Base-by-base conservation (phyloP, 2,113 vertebrate species). In the Mystacornis crossleyi region DNA sequence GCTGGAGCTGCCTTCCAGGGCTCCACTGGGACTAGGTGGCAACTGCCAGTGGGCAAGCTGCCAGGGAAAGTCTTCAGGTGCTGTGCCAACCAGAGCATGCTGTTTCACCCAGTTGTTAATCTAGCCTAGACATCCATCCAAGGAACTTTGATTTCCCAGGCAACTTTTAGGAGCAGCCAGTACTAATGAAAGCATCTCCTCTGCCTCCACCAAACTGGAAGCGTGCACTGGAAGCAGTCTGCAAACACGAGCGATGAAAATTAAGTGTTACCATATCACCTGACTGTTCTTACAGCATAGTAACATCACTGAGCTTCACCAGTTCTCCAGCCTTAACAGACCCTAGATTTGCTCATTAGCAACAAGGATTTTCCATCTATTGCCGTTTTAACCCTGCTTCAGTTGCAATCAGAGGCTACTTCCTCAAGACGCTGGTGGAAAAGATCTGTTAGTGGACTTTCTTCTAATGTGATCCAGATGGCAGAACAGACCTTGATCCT, bases 151-250 rank as follows among this genome's bases (percentile, higher is more conserved):
- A 81, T 31, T 79, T 82, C 34, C 9, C 50, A 75, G 16, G 23
- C 9, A 82, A 28, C 36, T 64, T 48, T 48, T 12, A 69, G 21
- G 45, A 87, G 38, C 45, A 79, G 40, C 16, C 55, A 74, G 8
- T 13, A 34, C 33, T 36, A 62, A 66, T 17, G 62, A 62, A 64
- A 21, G 18, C 29, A 48, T 14, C 50, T 69, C 34, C 26, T 81
- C 42, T 48, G 36, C 45, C 58, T 61, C 21, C 36, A 61, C 25
- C 36, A 53, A 40, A 82, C 19, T 75, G 38, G 20, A 45, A 71
- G 5, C 0, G 0, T 14, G 19, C 5, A 4, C 60, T 53, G 38
- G 18, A 81, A 78, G 18, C 67, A 38, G 29, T 15, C 57, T 75
- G 48, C 57, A 78, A 81, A 54, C 33, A 57, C 0, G 0, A 78